These are phyloP conservation scores for Nemopilema nomurai DNA, from an alignment of 30 jellyfish, hydroid and myxozoan genomes.

Conservation along the genomic window DNA sequence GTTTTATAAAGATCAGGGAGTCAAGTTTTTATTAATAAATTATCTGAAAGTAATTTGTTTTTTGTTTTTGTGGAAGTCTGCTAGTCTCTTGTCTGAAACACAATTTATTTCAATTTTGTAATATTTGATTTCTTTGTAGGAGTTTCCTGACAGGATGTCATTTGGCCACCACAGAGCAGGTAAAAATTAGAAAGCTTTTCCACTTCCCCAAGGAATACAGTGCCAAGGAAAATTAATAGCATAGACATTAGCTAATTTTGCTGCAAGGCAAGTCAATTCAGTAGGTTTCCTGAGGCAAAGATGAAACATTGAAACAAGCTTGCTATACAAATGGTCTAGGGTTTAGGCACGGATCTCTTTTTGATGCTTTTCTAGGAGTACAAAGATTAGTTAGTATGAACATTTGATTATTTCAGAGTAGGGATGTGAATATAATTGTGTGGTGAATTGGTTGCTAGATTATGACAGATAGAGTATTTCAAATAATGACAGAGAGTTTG, in stretches of 20 bases:
- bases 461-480: too few relatives aligned
- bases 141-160: conserved; percentile 90
- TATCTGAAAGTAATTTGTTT: background rate
- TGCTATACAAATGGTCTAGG: too few relatives aligned
- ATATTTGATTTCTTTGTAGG: conserved; percentile 42
- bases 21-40: too few relatives aligned
- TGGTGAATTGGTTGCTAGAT: too few relatives aligned
- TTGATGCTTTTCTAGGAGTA: too few relatives aligned
- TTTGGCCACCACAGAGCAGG: conserved; percentile 98
- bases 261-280: background rate
- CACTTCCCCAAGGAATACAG: background rate
- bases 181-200: background rate
- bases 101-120: background rate
- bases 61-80: background rate
- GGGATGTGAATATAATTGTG: too few relatives aligned
- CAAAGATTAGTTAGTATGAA: too few relatives aligned
- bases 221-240: background rate
- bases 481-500: too few relatives aligned
- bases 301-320: too few relatives aligned
- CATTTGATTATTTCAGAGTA: too few relatives aligned
- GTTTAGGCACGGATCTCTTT: too few relatives aligned
- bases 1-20: background rate
- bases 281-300: too few relatives aligned
- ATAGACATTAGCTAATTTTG: background rate
- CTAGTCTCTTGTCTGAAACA: background rate